A percentile compares a stretch with the other conserved stretches of the same genome.
Evolutionary conservation across 2,113 vertebrate genomes (phyloP).

Genomic region (Pterocles burchelli): DNA sequence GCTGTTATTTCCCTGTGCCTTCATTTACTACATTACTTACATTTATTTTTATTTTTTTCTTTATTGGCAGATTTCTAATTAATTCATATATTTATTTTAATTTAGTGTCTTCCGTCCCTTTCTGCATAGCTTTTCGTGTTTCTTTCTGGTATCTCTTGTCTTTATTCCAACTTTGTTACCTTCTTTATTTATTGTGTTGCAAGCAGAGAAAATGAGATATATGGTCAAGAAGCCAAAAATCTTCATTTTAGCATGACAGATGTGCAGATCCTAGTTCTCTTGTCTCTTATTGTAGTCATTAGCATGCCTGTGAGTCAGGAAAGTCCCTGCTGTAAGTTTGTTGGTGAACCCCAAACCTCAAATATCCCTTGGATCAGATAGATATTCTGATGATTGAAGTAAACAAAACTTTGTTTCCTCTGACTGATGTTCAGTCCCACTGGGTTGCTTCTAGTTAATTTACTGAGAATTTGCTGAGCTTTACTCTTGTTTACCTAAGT

Average conservation of each 20-base stretch:
- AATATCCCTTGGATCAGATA: neutral
- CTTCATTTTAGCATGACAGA: neutral
- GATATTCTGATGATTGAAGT: neutral
- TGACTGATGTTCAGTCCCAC: neutral
- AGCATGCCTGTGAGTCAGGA: neutral
- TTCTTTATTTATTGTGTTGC: neutral
- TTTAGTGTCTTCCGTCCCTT: neutral
- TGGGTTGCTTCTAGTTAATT: neutral
- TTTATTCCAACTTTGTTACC: neutral
- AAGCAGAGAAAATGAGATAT: neutral
- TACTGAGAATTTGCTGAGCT: constrained; percentile 28
- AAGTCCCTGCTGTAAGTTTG: neutral
- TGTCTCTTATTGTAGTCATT: neutral
- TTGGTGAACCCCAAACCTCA: neutral
- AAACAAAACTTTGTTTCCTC: neutral
- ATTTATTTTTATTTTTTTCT: neutral
- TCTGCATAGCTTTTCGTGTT: neutral
- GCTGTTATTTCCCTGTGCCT: neutral
- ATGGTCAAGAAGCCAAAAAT: neutral
- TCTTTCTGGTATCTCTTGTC: neutral
- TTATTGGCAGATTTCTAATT: neutral
- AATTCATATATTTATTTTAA: neutral
- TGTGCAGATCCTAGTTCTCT: neutral
- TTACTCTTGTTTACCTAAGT: neutral
- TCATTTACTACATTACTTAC: neutral